Conservation (phyloP, 1,140 invertebrate genomes). For the Apis dorsata region DNA sequence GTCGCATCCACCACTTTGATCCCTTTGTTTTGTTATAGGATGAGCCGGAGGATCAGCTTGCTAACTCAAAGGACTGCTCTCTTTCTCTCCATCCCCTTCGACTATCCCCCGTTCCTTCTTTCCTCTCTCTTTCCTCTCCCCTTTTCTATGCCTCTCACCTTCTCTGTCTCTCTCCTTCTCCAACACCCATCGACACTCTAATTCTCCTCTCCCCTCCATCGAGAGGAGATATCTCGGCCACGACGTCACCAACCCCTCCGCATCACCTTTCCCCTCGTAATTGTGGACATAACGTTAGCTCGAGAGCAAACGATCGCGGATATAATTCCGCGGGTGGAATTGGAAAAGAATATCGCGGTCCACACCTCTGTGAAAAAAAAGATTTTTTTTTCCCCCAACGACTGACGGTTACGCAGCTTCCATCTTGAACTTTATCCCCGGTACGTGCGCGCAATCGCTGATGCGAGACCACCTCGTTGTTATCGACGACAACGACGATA, state of each 20-base stretch:
- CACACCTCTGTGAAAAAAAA: background rate
- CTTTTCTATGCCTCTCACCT: background rate
- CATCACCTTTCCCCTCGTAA: conserved; percentile 11
- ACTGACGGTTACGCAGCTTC: conserved; percentile 29
- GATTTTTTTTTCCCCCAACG: conserved; percentile 51
- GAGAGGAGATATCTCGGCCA: conserved; percentile 4
- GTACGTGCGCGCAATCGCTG: conserved; percentile 72
- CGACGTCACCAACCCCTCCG: background rate
- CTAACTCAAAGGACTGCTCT: conserved; percentile 68
- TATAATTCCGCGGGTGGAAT: conserved; percentile 60
- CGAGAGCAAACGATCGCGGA: conserved; percentile 68
- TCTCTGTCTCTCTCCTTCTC: background rate
- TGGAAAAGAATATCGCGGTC: conserved; percentile 24
- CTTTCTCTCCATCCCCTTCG: conserved; percentile 28
- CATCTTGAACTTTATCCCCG: conserved; percentile 69
- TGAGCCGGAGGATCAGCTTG: conserved; percentile 69
- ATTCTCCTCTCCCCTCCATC: conserved; percentile 11
- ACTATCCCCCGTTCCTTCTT: background rate
- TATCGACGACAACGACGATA: conserved; percentile 47
- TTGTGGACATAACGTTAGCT: conserved; percentile 65
- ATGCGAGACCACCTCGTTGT: conserved; percentile 41
- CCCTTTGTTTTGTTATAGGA: conserved; percentile 69
- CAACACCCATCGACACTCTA: conserved; percentile 11
- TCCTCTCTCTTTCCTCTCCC: background rate
- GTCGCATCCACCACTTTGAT: conserved; percentile 64